Evolutionary conservation across 2,888 invertebrate genomes (phyloP).

Genomic region (Steinernema carpocapsae): DNA sequence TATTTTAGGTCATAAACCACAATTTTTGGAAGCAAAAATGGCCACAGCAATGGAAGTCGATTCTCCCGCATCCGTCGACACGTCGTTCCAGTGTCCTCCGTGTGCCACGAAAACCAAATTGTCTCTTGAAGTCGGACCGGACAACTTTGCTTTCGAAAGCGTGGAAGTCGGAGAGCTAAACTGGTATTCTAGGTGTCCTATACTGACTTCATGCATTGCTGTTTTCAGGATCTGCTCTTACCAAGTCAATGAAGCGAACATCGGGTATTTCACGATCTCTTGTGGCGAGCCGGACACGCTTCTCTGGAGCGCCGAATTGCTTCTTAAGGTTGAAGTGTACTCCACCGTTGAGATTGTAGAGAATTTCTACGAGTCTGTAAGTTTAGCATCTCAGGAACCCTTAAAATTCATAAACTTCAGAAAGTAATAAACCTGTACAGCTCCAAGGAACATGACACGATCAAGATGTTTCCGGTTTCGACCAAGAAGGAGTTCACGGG

Average conservation of each 20-base stretch:
- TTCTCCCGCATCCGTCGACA: neutral
- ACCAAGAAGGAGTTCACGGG: neutral
- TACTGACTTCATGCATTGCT: neutral
- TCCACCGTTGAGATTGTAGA: neutral
- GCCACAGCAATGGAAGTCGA: too few species aligned
- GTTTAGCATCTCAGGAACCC: neutral
- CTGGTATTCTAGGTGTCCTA: neutral
- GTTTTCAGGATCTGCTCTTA: neutral
- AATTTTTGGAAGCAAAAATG: too few species aligned
- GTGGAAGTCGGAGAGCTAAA: neutral
- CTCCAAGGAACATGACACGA: neutral
- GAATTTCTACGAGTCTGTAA: neutral
- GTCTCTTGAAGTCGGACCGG: neutral
- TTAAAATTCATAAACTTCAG: neutral
- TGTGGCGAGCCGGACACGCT: slow-evolving; percentile 5
- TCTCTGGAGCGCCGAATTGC: slow-evolving; percentile 7
- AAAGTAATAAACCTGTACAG: neutral
- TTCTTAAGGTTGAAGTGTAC: neutral
- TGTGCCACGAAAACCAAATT: neutral
- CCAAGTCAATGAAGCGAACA: neutral
- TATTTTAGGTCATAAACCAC: too few species aligned
- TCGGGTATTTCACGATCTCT: neutral
- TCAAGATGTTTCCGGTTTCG: neutral
- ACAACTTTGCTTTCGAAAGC: neutral
- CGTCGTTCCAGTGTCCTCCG: neutral